Evolutionary conservation across 2,888 invertebrate genomes (phyloP).

Genomic region (Tipula helvola): DNA sequence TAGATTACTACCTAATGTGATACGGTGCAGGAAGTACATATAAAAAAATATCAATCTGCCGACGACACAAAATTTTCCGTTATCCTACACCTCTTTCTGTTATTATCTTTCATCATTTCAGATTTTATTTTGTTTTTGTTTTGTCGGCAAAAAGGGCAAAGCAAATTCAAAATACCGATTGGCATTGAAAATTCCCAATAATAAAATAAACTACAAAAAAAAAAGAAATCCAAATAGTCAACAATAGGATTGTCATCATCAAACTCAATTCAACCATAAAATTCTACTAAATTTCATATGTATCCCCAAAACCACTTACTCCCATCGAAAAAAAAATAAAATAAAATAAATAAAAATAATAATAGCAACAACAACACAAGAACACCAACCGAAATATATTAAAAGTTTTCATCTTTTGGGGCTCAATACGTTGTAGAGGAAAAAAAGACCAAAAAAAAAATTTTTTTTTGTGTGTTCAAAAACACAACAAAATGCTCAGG

Average conservation of each 20-base stretch:
- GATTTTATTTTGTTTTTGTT: background rate
- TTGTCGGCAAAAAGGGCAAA: background rate
- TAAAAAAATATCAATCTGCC: background rate
- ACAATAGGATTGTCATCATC: background rate
- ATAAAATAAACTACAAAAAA: background rate
- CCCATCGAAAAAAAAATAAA: background rate
- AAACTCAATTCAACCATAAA: conserved; percentile 4
- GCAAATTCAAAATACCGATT: background rate
- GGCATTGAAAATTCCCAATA: background rate
- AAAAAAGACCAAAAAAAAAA: background rate
- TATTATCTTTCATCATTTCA: background rate
- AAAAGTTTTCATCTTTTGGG: conserved; percentile 4
- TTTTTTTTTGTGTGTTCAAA: background rate
- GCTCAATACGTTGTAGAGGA: background rate
- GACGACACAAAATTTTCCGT: background rate
- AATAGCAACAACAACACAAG: background rate
- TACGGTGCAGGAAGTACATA: background rate
- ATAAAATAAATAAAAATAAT: background rate
- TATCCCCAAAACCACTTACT: conserved; percentile 4
- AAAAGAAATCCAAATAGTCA: background rate
- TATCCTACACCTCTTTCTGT: background rate
- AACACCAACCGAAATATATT: background rate
- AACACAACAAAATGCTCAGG: background rate
- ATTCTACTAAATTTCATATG: background rate
- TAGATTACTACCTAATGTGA: background rate